phyloP scores from a whole-genome alignment of 92 coral and sea anemone species.

The Plumapathes pennacea region DNA sequence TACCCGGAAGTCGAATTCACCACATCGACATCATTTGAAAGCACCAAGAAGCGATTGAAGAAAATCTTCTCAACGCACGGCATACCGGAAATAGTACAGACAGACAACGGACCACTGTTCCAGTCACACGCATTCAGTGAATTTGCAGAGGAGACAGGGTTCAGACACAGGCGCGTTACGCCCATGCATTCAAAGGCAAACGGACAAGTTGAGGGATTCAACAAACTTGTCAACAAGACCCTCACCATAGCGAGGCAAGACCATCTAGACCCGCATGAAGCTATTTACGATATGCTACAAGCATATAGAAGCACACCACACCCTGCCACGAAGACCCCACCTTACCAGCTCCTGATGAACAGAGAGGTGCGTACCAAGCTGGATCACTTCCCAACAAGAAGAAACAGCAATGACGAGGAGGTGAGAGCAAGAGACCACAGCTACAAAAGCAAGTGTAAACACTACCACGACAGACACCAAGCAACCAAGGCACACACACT shows the following conservation, averaged over 20 bases:
- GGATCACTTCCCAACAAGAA: slow-evolving; percentile 30
- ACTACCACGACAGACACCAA: slow-evolving; percentile 45
- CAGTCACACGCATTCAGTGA: slow-evolving; percentile 23
- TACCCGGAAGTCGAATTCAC: slow-evolving; percentile 54
- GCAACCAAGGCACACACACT: slow-evolving; percentile 27
- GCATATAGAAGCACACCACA: slow-evolving; percentile 55
- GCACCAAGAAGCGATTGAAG: slow-evolving; percentile 20
- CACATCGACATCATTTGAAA: slow-evolving; percentile 15
- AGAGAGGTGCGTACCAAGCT: slow-evolving; percentile 37
- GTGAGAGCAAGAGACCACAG: slow-evolving; percentile 24
- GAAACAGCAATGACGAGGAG: slow-evolving; percentile 26
- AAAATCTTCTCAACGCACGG: slow-evolving; percentile 38
- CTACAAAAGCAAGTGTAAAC: slow-evolving; percentile 29
- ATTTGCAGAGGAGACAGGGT: slow-evolving; percentile 32
- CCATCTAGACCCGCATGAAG: slow-evolving; percentile 14
- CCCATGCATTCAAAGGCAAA: slow-evolving; percentile 46
- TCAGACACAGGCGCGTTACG: slow-evolving; percentile 25
- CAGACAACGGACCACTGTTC: slow-evolving; percentile 59
- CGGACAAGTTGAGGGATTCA: slow-evolving; percentile 55
- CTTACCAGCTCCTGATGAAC: slow-evolving; percentile 47
- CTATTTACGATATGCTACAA: slow-evolving; percentile 46
- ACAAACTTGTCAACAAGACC: slow-evolving; percentile 41
- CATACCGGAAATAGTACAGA: slow-evolving; percentile 27
- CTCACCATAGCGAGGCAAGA: slow-evolving; percentile 18
- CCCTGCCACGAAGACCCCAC: slow-evolving; percentile 42